phyloP scores from a whole-genome alignment of 2,888 invertebrate species.

The Aproaerema taeniolella region DNA sequence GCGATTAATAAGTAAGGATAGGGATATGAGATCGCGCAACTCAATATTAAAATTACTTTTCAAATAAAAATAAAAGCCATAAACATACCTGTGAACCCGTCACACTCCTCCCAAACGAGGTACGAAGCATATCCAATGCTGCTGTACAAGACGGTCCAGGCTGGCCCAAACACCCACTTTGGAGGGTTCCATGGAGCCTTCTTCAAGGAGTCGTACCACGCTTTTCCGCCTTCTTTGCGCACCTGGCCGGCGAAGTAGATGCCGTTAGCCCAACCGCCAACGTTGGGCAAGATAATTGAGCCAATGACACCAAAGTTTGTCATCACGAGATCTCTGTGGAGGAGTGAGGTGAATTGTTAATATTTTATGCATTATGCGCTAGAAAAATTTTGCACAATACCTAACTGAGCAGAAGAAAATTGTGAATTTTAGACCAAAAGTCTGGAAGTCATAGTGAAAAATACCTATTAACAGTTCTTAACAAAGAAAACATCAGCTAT shows the following conservation, averaged over 20 bases:
- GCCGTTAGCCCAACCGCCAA: slow-evolving; percentile 84
- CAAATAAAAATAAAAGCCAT: neutral
- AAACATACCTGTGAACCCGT: slow-evolving; percentile 79
- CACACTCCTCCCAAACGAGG: slow-evolving; percentile 86
- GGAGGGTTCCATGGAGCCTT: slow-evolving; percentile 89
- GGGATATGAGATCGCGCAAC: no score
- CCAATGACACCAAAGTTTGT: slow-evolving; percentile 51
- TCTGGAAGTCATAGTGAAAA: no score
- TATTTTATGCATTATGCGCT: neutral
- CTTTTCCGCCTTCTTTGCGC: slow-evolving; percentile 21
- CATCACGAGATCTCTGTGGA: slow-evolving; percentile 40
- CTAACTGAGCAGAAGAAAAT: neutral
- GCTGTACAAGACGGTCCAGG: slow-evolving; percentile 88
- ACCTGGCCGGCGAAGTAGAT: slow-evolving; percentile 78
- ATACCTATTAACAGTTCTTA: no score
- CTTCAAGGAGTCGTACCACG: slow-evolving; percentile 56
- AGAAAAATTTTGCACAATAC: neutral
- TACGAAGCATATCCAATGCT: slow-evolving; percentile 93
- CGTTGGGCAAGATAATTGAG: slow-evolving; percentile 64
- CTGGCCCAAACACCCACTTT: slow-evolving; percentile 87
- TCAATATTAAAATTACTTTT: no score
- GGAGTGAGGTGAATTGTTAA: no score
- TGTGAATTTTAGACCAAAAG: neutral
- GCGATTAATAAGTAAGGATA: no score
- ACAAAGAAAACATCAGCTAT: neutral